Conservation (phyloP, 2,888 invertebrate genomes). For the Gnatocerus cornutus region DNA sequence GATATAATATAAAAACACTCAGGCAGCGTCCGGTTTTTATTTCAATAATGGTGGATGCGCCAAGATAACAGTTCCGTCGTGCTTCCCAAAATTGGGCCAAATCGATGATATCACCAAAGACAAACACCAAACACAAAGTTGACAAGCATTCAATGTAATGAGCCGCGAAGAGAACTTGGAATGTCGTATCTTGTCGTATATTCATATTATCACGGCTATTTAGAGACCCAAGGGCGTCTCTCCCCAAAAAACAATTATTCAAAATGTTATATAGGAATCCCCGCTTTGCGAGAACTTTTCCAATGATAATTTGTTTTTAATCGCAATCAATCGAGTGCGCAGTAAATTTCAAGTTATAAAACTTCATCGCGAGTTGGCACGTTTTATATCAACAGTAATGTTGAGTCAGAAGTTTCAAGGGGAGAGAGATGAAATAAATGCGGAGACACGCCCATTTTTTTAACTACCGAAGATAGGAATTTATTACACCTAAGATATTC, state of each 20-base stretch:
- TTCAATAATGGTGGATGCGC: constrained; percentile 1
- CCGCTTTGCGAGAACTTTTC: neutral
- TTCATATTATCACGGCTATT: constrained; percentile 24
- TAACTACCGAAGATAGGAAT: neutral
- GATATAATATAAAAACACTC: too few relatives aligned
- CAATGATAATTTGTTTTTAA: constrained; percentile 7
- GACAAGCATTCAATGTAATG: constrained; percentile 20
- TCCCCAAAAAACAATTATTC: constrained; percentile 29
- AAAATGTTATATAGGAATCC: neutral
- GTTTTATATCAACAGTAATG: constrained; percentile 5
- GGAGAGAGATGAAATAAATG: constrained; percentile 7
- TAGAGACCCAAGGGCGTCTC: constrained; percentile 6
- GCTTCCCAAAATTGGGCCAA: neutral
- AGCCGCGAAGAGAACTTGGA: constrained; percentile 2
- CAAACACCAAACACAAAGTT: constrained; percentile 15
- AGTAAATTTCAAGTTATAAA: constrained; percentile 11
- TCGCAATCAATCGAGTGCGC: constrained; percentile 7
- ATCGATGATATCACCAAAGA: constrained; percentile 1
- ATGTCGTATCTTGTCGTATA: constrained; percentile 3
- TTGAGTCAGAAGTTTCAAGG: neutral
- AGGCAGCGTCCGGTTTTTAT: too few relatives aligned
- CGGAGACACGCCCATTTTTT: constrained; percentile 1
- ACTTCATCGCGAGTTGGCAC: neutral
- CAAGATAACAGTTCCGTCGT: neutral
- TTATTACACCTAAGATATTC: constrained; percentile 16